phyloP scores from a whole-genome alignment of 2,113 vertebrate genomes.

The Elgaria multicarinata region DNA sequence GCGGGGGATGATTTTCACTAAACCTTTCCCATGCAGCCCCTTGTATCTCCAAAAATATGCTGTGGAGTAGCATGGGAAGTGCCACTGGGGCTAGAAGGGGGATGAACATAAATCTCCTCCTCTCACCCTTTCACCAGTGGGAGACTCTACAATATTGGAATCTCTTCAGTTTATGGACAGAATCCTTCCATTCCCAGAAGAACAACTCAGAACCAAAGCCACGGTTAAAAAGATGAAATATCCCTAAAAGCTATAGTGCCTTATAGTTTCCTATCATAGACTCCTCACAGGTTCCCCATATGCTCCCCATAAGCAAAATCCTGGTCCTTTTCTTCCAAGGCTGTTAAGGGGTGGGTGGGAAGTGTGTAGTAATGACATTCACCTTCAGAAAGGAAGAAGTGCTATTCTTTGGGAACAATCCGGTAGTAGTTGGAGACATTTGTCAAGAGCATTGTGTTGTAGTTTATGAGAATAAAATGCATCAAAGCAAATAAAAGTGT shows the following conservation, averaged over 20 bases:
- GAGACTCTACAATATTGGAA: background rate
- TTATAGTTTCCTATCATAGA: background rate
- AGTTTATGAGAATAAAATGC: constrained; percentile 10
- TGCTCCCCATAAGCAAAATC: background rate
- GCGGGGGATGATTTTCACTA: background rate
- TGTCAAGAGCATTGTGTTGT: background rate
- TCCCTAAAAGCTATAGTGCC: background rate
- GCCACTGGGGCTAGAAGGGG: background rate
- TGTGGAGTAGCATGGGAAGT: background rate
- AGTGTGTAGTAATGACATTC: background rate
- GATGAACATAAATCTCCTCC: no score
- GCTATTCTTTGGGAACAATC: background rate
- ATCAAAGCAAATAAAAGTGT: constrained; percentile 1
- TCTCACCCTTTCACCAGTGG: background rate
- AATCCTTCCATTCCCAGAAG: background rate
- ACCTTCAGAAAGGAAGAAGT: background rate
- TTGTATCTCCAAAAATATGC: background rate
- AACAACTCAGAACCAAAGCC: background rate
- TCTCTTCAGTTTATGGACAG: no score
- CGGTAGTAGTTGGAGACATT: constrained; percentile 2
- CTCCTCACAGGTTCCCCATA: background rate
- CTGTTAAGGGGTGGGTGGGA: background rate
- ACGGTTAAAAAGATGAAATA: background rate
- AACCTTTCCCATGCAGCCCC: background rate
- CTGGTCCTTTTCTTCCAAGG: background rate